Base-by-base conservation (phyloP, 2,888 invertebrate species). In the Cheilosia urbana region DNA sequence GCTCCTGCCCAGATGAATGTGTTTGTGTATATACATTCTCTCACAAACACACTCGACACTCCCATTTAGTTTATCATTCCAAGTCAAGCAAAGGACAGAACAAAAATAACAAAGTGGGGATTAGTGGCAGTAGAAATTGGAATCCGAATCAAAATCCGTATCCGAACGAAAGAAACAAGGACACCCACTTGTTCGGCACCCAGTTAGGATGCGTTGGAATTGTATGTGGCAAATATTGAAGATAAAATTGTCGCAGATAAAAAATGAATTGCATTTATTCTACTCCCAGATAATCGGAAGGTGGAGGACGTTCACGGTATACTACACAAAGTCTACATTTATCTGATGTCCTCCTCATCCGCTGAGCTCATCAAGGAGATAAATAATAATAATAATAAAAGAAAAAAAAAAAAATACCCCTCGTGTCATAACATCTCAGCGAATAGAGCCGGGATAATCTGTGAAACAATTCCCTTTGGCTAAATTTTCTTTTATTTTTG, bases 211-310 rank as follows among this genome's bases (percentile, higher is more conserved):
- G 69, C 69, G 76, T 71, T 58, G 45, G 27, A 60, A 66, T 69
- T 37, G 9, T 37, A 37, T 4, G 11, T 37, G 34, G 34, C 4
- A 37, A 62, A 69, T 57, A 63, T 63, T 69, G 57, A 37, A 49
- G 68, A 81, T 69, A 63, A 81, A 58, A 75, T 42, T 71, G 76
- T 71, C 65, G 37, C 65, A 65, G 63, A 69, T 76, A 63, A 76
- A 75, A 76, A 76, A 82, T 77, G 69, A 77, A 82, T 71, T 82
- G 81, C 76, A 81, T 75, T 81, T 75, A 30, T 58, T 47, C 19
- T 24, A 11, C 55, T 40, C 17, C 6, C 24, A 17, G 27, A 13
- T 53, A 62, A 58, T 6, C 11, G 27, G 40, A 27, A n/a, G 21
- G 24, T 17, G 13, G 42, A 65, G 24, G 51, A 17, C 15, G 15